A percentile compares a stretch with the other conserved stretches of the same genome.
These are phyloP conservation scores for Rostratula benghalensis DNA, from an alignment of 2,113 vertebrate species.

Conservation along the genomic window DNA sequence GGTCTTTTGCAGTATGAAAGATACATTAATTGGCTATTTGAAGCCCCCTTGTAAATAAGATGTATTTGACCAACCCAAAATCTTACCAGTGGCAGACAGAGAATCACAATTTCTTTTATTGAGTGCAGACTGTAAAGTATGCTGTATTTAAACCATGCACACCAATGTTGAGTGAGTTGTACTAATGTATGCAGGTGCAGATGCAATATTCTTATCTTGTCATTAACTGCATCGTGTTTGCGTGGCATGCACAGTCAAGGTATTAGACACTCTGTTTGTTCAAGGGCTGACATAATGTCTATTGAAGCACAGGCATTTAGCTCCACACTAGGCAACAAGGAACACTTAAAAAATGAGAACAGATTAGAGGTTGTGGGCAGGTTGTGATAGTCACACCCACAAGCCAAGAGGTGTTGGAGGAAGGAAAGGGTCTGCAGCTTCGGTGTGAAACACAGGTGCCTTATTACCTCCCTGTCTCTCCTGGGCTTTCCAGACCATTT, in stretches of 20 bases:
- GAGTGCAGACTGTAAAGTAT: neutral
- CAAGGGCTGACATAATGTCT: slow-evolving; percentile 80
- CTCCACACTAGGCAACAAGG: slow-evolving; percentile 62
- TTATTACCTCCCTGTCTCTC: neutral
- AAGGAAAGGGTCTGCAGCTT: neutral
- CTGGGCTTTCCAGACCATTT: slow-evolving; percentile 9
- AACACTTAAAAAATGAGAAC: slow-evolving; percentile 69
- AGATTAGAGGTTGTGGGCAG: slow-evolving; percentile 58
- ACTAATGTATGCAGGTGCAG: neutral
- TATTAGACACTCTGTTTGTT: slow-evolving; percentile 76
- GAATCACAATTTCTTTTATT: neutral
- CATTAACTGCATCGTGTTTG: neutral
- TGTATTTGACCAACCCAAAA: neutral
- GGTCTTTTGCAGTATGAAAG: neutral
- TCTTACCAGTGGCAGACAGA: neutral
- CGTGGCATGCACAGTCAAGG: neutral
- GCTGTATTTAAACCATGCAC: neutral
- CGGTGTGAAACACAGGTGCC: neutral
- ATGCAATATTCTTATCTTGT: slow-evolving; percentile 74
- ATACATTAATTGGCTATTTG: neutral
- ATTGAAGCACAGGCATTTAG: slow-evolving; percentile 63
- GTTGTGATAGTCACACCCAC: neutral
- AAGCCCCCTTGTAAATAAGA: neutral
- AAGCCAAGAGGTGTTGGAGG: neutral
- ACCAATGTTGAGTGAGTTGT: neutral